Evolutionary conservation across 2,113 vertebrate genomes (phyloP), one percentile per base, ranked within the genome.

Genomic region (Axis porcinus): DNA sequence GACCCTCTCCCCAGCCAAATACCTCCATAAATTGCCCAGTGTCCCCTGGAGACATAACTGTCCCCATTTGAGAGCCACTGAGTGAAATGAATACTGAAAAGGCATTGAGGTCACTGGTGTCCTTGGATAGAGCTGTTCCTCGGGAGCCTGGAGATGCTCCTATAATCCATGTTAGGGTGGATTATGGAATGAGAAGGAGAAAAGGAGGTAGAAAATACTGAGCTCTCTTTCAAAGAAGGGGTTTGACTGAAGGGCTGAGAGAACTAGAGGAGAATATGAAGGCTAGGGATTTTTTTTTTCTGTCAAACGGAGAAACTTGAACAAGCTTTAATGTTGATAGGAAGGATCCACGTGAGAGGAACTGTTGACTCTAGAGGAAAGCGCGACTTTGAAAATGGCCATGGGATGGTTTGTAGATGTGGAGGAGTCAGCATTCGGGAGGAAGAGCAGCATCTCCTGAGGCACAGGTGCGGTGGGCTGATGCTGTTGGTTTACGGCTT

Each of bases 341-440:
- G 43, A n/a, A 81, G 64, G 45, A 57, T 70, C n/a, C 11, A 3
- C 23, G 2, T 6, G 7, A 58, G 43, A 7, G 74, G 58, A 27
- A 36, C 55, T 27, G 1, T 6, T 13, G 40, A 19, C 45, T 47
- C 60, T 21, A 52, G 70, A 90, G 47, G 36, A n/a, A 23, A 33
- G 47, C 13, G 12, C 17, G 5, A 19, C 88, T 93, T 82, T 67
- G 76, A 28, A 25, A 45, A 86, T 10, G 55, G 21, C 58, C 0
- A 4, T 47, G 33, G 33, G 74, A 3, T 57, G 47, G 55, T 55
- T 28, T 60, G 54, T 4, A 0, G 54, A 10, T 6, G 28, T n/a
- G 13, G 25, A 23, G 5, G 27, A 7, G 5, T 84, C 30, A 1
- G 0, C 57, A 0, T 28, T 16, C 3, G 0, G 0, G 2, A 28